Evolutionary conservation across 2,888 invertebrate genomes (phyloP).

Genomic region (Baccha elongata): DNA sequence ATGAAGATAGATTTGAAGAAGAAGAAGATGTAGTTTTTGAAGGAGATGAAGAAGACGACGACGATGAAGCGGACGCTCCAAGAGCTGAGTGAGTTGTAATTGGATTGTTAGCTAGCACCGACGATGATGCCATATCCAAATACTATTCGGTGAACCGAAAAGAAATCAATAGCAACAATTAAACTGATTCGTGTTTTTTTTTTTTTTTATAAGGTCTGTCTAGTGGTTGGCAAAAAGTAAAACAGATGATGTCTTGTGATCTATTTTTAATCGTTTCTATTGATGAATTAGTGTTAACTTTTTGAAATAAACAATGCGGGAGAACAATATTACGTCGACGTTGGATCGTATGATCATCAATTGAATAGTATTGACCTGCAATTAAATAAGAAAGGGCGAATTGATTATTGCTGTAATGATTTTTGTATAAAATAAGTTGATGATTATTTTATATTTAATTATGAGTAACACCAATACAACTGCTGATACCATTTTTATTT

Average conservation of each 20-base stretch:
- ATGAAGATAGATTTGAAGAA: constrained; percentile 74
- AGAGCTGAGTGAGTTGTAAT: constrained; percentile 77
- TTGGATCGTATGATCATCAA: constrained; percentile 48
- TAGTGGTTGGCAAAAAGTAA: neutral
- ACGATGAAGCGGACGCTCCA: constrained; percentile 66
- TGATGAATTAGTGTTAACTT: constrained; percentile 3
- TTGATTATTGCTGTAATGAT: constrained; percentile 6
- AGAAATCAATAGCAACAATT: constrained; percentile 23
- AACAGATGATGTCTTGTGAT: neutral
- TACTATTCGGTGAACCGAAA: constrained; percentile 47
- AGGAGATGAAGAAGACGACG: constrained; percentile 56
- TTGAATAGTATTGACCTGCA: constrained; percentile 52
- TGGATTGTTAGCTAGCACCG: constrained; percentile 80
- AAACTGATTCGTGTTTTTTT: neutral
- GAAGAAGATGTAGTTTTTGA: constrained; percentile 58
- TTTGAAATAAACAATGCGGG: neutral
- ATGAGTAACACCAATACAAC: no score
- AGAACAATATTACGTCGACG: neutral
- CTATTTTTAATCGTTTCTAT: constrained; percentile 8
- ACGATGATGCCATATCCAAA: constrained; percentile 80
- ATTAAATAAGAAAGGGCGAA: constrained; percentile 32
- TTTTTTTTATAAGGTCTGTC: constrained; percentile 3
- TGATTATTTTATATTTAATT: no score
- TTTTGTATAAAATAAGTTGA: no score
- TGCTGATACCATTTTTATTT: no score